Evolutionary conservation across 2,888 invertebrate genomes (phyloP).

Genomic region (Halictus ligatus): DNA sequence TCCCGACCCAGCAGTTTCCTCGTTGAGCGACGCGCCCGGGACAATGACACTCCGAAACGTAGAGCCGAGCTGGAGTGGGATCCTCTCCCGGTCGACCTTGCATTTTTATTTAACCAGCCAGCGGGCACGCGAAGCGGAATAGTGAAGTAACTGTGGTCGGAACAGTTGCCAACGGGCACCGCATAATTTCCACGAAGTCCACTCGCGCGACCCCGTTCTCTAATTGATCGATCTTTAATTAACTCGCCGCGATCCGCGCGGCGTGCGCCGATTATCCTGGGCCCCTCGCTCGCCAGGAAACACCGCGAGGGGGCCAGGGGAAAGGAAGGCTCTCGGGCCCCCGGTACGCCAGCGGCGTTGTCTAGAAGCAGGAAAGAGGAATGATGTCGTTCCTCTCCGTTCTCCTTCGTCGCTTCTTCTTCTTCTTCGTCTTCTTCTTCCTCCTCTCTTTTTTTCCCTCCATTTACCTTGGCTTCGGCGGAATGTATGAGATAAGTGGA

Average conservation of each 20-base stretch:
- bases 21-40: background rate
- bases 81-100: constrained; percentile 21
- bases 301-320: background rate
- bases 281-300: background rate
- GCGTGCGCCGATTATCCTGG: constrained; percentile 30
- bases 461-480: constrained; percentile 70
- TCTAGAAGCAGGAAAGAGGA: constrained; percentile 38
- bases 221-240: constrained; percentile 62
- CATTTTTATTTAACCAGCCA: constrained; percentile 43
- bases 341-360: background rate
- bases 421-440: constrained; percentile 8
- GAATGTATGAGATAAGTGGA: constrained; percentile 66
- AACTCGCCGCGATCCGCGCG: constrained; percentile 37
- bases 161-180: constrained; percentile 46
- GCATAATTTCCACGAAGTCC: constrained; percentile 49
- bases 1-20: background rate
- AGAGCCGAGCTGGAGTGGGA: background rate
- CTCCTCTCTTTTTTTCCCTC: constrained; percentile 11
- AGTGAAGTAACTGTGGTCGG: constrained; percentile 33
- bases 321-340: background rate
- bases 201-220: constrained; percentile 48
- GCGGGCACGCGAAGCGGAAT: constrained; percentile 30
- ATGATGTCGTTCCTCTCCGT: constrained; percentile 18
- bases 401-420: background rate
- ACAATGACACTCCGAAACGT: background rate